Evolutionary conservation across 2,888 invertebrate species (phyloP).

Genomic region (Dioctria linearis): DNA sequence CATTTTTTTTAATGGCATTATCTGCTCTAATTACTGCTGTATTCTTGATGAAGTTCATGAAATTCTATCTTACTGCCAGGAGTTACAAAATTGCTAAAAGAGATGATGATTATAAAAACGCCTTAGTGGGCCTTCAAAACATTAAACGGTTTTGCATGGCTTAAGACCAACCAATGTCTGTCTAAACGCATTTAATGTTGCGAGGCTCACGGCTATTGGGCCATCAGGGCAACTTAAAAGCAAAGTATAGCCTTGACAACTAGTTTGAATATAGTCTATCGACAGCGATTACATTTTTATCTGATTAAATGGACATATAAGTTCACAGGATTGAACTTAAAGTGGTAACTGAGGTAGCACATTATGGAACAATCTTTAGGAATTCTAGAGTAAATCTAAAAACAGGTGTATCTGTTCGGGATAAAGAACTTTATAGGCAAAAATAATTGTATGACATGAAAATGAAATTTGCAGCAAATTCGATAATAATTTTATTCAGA

Average conservation of each 20-base stretch:
- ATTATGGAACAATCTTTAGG: conserved; percentile 86
- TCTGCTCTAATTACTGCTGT: too few relatives aligned
- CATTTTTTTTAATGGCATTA: too few relatives aligned
- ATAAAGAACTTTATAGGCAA: conserved; percentile 80
- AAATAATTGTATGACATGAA: conserved; percentile 74
- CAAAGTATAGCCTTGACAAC: conserved; percentile 82
- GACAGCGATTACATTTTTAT: conserved; percentile 81
- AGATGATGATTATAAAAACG: too few relatives aligned
- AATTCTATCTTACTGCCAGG: too few relatives aligned
- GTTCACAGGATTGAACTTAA: conserved; percentile 82
- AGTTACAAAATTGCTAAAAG: too few relatives aligned
- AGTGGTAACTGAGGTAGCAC: conserved; percentile 82
- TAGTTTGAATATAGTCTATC: conserved; percentile 82
- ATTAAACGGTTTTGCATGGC: too few relatives aligned
- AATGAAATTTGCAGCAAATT: conserved; percentile 66
- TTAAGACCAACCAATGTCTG: too few relatives aligned
- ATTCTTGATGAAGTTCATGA: too few relatives aligned
- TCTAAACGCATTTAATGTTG: too few relatives aligned
- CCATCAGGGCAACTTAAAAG: too few relatives aligned
- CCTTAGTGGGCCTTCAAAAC: too few relatives aligned
- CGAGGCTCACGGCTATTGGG: too few relatives aligned
- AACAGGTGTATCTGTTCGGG: conserved; percentile 76
- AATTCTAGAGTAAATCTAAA: conserved; percentile 86
- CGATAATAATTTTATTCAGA: conserved; percentile 62
- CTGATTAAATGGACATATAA: conserved; percentile 85